These are phyloP conservation scores for Mythimna vitellina DNA, from an alignment of 2,888 invertebrate genomes.

Conservation along the genomic window DNA sequence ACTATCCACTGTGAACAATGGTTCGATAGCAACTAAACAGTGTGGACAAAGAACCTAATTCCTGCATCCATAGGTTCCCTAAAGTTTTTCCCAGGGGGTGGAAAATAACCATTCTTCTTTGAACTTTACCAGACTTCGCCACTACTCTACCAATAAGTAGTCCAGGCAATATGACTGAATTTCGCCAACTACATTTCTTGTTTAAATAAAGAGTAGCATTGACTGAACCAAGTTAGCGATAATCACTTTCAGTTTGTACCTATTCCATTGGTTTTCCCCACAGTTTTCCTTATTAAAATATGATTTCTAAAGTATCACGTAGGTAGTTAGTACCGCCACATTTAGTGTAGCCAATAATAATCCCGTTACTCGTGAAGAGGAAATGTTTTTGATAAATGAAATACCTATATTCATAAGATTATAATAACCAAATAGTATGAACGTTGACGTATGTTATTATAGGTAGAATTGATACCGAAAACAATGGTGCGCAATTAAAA, in stretches of 20 bases:
- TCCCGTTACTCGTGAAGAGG: conserved; percentile 26
- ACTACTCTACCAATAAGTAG: background rate
- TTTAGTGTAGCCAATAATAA: conserved; percentile 38
- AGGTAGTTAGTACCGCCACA: conserved; percentile 19
- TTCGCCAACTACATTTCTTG: background rate
- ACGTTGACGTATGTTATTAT: conserved; percentile 13
- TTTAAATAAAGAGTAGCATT: background rate
- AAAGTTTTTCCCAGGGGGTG: background rate
- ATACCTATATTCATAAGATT: conserved; percentile 30
- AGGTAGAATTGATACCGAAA: conserved; percentile 21
- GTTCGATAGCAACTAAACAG: background rate
- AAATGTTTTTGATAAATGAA: conserved; percentile 35
- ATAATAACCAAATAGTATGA: conserved; percentile 7
- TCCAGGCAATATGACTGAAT: no score
- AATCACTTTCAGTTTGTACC: conserved; percentile 16
- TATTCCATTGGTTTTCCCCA: background rate
- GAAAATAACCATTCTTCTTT: background rate
- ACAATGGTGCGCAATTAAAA: conserved; percentile 34
- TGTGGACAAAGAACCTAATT: background rate
- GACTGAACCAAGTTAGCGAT: background rate
- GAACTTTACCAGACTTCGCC: background rate
- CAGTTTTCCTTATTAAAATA: conserved; percentile 15
- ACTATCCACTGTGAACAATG: background rate
- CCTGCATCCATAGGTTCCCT: background rate
- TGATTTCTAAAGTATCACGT: background rate